These are phyloP conservation scores for Pseudochaenichthys georgianus DNA, from an alignment of 2,797 vertebrate species.

Conservation along the genomic window DNA sequence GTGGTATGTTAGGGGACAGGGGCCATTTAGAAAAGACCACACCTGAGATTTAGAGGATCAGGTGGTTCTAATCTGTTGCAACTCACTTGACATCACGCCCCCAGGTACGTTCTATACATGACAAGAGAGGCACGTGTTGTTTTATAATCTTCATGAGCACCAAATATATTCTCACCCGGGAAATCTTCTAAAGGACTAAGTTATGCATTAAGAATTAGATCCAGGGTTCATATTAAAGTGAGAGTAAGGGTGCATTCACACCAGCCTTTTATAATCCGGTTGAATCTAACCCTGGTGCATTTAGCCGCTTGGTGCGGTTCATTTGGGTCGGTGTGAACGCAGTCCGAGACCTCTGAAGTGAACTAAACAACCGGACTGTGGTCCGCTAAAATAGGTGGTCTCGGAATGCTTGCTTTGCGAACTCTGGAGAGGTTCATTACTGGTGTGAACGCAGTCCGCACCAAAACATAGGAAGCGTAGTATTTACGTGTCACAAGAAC, in stretches of 20 bases:
- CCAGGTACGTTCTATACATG: constrained; percentile 35
- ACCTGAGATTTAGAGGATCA: constrained; percentile 68
- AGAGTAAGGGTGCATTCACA: background rate
- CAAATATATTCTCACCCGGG: background rate
- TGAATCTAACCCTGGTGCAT: no score
- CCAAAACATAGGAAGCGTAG: no score
- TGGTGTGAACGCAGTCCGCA: no score
- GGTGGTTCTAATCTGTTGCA: constrained; percentile 59
- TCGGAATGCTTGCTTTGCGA: no score
- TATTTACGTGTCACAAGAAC: no score
- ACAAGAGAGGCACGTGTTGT: background rate
- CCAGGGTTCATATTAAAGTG: background rate
- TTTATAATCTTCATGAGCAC: background rate
- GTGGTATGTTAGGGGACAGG: constrained; percentile 42
- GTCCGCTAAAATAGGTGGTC: no score
- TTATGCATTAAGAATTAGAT: background rate
- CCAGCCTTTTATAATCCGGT: no score
- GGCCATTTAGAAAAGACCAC: constrained; percentile 48
- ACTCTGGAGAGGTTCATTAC: no score
- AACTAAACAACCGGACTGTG: no score
- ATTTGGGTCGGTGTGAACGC: no score
- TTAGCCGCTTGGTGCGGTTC: no score
- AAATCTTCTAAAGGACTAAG: background rate
- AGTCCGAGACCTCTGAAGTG: no score
- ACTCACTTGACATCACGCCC: constrained; percentile 51